A percentile compares a stretch with the other conserved stretches of the same genome.
phyloP scores from a whole-genome alignment of 1,140 invertebrate species.

The Papilio polyxenes region DNA sequence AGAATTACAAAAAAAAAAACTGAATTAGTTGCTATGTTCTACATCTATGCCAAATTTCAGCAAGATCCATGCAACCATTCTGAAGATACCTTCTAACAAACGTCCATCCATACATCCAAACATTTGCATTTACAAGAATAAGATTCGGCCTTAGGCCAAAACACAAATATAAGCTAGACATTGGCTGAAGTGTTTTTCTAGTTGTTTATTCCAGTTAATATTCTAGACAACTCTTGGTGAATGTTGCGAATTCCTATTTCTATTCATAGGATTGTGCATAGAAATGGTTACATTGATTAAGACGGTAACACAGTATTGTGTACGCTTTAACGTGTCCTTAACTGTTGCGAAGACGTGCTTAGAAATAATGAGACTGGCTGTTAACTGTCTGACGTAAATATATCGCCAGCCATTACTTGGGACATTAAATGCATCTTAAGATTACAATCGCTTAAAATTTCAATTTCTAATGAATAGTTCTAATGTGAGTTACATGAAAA shows the following conservation, averaged over 20 bases:
- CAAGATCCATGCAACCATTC: too few species aligned
- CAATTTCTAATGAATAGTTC: not conserved
- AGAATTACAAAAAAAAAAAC: too few species aligned
- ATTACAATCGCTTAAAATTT: slow-evolving; percentile 10
- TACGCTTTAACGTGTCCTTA: slow-evolving; percentile 69
- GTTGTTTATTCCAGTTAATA: not conserved
- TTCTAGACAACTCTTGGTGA: not conserved
- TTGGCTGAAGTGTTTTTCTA: not conserved
- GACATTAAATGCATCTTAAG: slow-evolving; percentile 33
- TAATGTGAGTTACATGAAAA: not conserved
- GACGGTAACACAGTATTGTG: slow-evolving; percentile 55
- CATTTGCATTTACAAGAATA: too few species aligned
- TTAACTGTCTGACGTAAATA: slow-evolving; percentile 73
- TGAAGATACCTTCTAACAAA: too few species aligned
- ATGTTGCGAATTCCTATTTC: slow-evolving; percentile 1
- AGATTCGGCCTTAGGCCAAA: not conserved
- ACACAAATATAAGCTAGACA: not conserved
- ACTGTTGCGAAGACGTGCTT: slow-evolving; percentile 66
- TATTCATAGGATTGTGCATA: slow-evolving; percentile 45
- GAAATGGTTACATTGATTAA: slow-evolving; percentile 52
- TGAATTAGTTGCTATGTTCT: too few species aligned
- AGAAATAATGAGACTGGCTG: slow-evolving; percentile 73
- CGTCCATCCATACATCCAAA: too few species aligned
- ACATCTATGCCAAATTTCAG: too few species aligned
- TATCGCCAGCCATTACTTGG: slow-evolving; percentile 51